These are phyloP conservation scores for Delichon dasypus DNA, from an alignment of 2,797 vertebrate species.

Conservation along the genomic window DNA sequence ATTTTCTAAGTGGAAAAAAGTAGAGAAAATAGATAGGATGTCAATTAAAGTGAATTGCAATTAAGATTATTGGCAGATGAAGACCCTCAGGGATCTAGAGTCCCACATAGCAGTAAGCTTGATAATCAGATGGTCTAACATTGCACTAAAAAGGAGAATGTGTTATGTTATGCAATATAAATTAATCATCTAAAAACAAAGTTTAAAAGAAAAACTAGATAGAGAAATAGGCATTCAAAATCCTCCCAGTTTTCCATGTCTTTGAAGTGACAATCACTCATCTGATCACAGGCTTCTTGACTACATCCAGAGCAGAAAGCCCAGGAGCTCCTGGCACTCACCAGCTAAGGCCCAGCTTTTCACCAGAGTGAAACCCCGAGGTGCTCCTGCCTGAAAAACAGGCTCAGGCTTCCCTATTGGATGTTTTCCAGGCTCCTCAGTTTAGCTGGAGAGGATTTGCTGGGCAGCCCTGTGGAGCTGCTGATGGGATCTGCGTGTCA, in stretches of 20 bases:
- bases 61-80: conserved; percentile 61
- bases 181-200: conserved; percentile 7
- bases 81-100: conserved; percentile 1
- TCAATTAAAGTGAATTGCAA: conserved; percentile 44
- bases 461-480: not conserved
- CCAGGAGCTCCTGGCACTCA: not conserved
- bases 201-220: not conserved
- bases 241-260: not conserved
- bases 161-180: not conserved
- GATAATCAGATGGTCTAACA: conserved; percentile 37
- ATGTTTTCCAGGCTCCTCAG: not conserved
- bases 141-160: conserved; percentile 7
- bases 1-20: conserved; percentile 38
- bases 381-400: not conserved
- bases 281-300: not conserved
- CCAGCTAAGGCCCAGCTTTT: rapidly evolving
- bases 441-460: not conserved
- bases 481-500: not conserved
- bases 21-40: conserved; percentile 40
- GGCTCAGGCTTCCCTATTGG: not conserved
- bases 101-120: not conserved
- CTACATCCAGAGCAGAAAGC: not conserved
- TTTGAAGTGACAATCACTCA: not conserved
- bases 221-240: not conserved
- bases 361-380: rapidly evolving